Base-by-base conservation (phyloP, 2,113 vertebrate genomes). In the Oreochromis spilurus region DNA sequence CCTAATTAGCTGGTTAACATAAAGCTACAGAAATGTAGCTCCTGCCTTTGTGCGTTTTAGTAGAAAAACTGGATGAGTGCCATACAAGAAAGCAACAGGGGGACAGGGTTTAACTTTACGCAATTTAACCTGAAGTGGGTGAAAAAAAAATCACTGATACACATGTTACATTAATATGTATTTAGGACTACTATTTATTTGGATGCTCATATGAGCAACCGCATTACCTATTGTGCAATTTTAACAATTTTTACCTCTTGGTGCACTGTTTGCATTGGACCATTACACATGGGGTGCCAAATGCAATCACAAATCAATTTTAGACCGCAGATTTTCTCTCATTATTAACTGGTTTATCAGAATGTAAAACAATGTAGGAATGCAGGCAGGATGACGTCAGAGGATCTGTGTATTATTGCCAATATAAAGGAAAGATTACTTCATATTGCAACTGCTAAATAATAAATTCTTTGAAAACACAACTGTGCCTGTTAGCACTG, bases 401-500 rank as follows among this genome's bases (percentile, higher is more conserved):
- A 87, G 81, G 82, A 86, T 54, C 81, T 40, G 31, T 87, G 67
- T 89, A 89, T 87, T 82, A 88, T 84, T 94, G 57, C 75, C 54
- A 70, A 72, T 89, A 88, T 48, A 50, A 82, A 84, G 11, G 13
- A 36, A 84, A 75, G 29, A 84, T 62, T 5, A 87, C 78, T 90
- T 94, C 53, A 86, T 87, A 87, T 79, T 91, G 84, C 84, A 72
- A 87, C 82, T 89, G 79, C 62, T 90, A 58, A 89, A 89, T 36
- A 95, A 90, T 89, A 93, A 93, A 94, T 83, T 9, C 19, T 89
- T 90, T 92, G 54, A 91, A 93, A 91, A 82, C 53, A 87, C 7
- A 88, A 70, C 19, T 24, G 70, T 67, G 24, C 48, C 78, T 43
- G 7, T 38, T 34, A 58, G 10, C 62, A 16, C 6, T 45, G 11